A percentile compares a stretch with the other conserved stretches of the same genome.
phyloP scores from a whole-genome alignment of 2,797 vertebrate genomes.

The Protonibea diacanthus region DNA sequence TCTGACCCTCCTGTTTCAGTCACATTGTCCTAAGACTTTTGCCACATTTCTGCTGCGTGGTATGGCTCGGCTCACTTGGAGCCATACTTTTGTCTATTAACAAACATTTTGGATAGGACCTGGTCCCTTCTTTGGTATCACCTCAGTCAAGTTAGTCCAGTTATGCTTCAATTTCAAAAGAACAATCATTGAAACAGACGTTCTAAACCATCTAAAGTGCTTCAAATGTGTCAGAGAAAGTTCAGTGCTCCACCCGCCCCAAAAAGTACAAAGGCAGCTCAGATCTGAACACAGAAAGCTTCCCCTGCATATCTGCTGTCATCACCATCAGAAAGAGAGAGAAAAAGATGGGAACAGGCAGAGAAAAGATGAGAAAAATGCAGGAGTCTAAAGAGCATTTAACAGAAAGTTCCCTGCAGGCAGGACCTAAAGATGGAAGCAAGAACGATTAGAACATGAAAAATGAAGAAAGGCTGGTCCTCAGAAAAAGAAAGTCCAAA shows the following conservation, averaged over 20 bases:
- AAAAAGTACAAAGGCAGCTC: background rate
- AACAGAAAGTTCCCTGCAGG: slow-evolving; percentile 36
- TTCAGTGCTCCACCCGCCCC: background rate
- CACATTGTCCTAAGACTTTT: background rate
- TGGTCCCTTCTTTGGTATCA: too few relatives aligned
- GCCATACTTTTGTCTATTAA: too few relatives aligned
- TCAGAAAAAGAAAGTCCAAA: slow-evolving; percentile 2
- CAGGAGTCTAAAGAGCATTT: slow-evolving; percentile 34
- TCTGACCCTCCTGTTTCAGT: background rate
- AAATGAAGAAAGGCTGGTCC: background rate
- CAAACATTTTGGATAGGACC: too few relatives aligned
- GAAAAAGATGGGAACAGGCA: slow-evolving; percentile 2
- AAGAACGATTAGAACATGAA: slow-evolving; percentile 19
- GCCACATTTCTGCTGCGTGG: too few relatives aligned
- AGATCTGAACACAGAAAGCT: background rate
- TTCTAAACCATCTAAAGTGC: background rate
- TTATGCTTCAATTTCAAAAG: background rate
- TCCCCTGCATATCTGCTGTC: slow-evolving; percentile 2
- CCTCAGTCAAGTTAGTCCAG: too few relatives aligned
- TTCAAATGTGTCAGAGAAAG: background rate
- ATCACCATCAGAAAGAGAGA: slow-evolving; percentile 1
- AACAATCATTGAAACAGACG: background rate
- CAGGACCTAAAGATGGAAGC: slow-evolving; percentile 8
- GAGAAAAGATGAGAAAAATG: slow-evolving; percentile 29
- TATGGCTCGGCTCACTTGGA: too few relatives aligned